Evolutionary conservation across 30 jellyfish, hydroid and myxozoan species (phyloP), one percentile per base, ranked within the genome.

Genomic region (Turritopsis dohrnii): DNA sequence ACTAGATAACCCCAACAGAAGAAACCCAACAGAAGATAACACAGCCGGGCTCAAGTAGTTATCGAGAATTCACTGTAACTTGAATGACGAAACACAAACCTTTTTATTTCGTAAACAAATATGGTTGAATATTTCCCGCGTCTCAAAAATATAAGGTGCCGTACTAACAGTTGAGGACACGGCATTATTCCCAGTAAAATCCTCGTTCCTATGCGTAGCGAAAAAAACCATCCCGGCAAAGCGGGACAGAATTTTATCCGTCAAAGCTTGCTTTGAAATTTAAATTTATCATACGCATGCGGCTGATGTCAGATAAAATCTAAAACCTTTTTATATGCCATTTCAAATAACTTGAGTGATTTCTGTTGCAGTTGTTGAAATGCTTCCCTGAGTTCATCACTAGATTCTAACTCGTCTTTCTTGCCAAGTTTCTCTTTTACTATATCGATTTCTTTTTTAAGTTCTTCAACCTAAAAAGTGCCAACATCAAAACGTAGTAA

Each of bases 251-350:
- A 88, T 72, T 87, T 71, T 29, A 91, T 96, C 8, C 81, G 79
- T 80, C 72, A 87, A 21, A 91, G 65, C 53, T 91, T 96, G 20
- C 83, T 83, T 73, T 90, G 76, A 69, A 91, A 52, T 4, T 72
- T 88, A 23, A 86, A 96, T 65, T n/a, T n/a, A n/a, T n/a, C n/a
- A n/a, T n/a, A n/a, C n/a, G n/a, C n/a, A n/a, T n/a, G n/a, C n/a
- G n/a, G n/a, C n/a, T n/a, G n/a, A n/a, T n/a, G n/a, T n/a, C n/a
- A n/a, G n/a, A n/a, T n/a, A n/a, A n/a, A n/a, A 86, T 93, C 97
- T 91, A 25, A 54, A 79, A 91, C 97, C 97, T 91, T 91, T 71
- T 91, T 91, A 86, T 91, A 91, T 8, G 96, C 97, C 83, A 91
- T 91, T 81, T 91, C 97, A 79, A 91, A 91, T 22, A 91, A 72